Base-by-base conservation (phyloP, 35 echinoderm and acorn worm genomes). In the Ophiothrix spiculata region DNA sequence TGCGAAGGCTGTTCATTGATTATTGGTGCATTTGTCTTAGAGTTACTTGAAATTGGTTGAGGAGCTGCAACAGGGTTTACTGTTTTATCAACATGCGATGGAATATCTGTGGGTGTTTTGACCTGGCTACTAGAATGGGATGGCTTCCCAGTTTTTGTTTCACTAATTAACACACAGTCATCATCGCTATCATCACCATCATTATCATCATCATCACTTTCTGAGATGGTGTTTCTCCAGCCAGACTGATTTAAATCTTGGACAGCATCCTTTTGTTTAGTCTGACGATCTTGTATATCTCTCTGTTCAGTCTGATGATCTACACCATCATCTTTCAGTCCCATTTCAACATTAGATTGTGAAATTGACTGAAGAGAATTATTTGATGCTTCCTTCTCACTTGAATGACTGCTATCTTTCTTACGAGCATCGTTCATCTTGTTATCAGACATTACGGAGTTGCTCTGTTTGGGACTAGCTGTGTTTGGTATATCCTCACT, bases 141-240 rank as follows among this genome's bases (percentile, higher is more conserved):
- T 2, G 60, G 60, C 29, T 69, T 82, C 80, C 10, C 17, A 56
- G 2, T 13, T 49, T 25, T 34, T 45, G 39, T 45, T 45, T 56
- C 84, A 31, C 40, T 37, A 46, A 77, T 29, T 23, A 86, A 42
- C 23, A 39, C 29, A 31, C 75, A 77, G 32, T 86, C 84, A 77
- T 86, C 74, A 86, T 86, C 84, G 35, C 38, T 33, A 4, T 39
- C 79, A 35, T 64, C 21, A 31, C 19, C 19, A n/a, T n/a, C n/a
- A n/a, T n/a, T n/a, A 17, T 56, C 33, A 33, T 84, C n/a, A 40
- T 74, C 78, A 25, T 78, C 69, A 41, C 78, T 41, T 1, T 86
- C 75, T 69, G 60, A 69, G 17, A 2, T 2, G 3, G 60, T 6
- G 17, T 69, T 1, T n/a, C 60, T 69, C 60, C 60, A 69, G 60